Conservation (phyloP, 2,888 invertebrate genomes). For the Oeneis ivallda region DNA sequence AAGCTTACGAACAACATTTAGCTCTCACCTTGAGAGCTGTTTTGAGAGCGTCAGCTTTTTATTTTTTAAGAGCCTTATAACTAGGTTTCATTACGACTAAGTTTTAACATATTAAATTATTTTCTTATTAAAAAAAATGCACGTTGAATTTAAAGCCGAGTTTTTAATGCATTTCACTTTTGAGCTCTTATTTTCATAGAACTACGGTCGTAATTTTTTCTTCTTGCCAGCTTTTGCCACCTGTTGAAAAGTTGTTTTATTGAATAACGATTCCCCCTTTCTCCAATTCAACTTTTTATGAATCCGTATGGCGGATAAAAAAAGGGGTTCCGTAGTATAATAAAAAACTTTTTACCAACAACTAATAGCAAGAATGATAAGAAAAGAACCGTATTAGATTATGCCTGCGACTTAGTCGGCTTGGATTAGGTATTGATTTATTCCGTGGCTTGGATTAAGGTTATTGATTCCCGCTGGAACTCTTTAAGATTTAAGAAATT, state of each 20-base stretch:
- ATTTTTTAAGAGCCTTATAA: constrained; percentile 15
- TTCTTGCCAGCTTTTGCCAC: background rate
- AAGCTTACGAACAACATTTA: constrained; percentile 17
- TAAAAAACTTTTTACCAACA: too few species aligned
- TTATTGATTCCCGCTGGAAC: too few species aligned
- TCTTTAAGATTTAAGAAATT: too few species aligned
- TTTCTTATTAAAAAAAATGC: constrained; percentile 4
- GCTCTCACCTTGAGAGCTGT: constrained; percentile 20
- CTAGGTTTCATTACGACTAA: constrained; percentile 7
- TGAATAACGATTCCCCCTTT: background rate
- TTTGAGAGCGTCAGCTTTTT: constrained; percentile 14
- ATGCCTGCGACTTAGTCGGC: too few species aligned
- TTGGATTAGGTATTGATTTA: too few species aligned
- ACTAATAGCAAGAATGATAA: too few species aligned
- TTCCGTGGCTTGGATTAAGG: too few species aligned
- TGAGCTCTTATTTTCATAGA: constrained; percentile 1
- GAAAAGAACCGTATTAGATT: too few species aligned
- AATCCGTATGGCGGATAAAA: background rate
- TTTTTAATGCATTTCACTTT: constrained; percentile 6
- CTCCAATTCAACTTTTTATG: background rate
- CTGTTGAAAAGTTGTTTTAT: background rate
- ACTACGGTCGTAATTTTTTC: background rate
- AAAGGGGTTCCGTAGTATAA: too few species aligned
- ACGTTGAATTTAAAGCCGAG: constrained; percentile 5
- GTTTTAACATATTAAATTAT: background rate